A percentile compares a stretch with the other conserved stretches of the same genome.
phyloP scores from a whole-genome alignment of 2,797 vertebrate genomes.

The Xiphophorus birchmanni region DNA sequence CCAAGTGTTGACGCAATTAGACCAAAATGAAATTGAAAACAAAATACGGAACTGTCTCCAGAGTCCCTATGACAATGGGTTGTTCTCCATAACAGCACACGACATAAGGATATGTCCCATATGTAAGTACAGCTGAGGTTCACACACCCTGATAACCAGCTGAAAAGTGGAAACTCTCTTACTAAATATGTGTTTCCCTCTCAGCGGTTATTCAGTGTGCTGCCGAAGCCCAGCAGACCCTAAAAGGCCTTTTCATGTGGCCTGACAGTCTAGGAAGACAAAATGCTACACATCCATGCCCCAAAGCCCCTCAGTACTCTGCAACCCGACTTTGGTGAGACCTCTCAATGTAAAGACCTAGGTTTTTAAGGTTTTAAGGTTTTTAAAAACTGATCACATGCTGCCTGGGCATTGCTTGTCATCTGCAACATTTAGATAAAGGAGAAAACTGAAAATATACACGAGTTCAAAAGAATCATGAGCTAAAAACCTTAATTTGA shows the following conservation, averaged over 20 bases:
- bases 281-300: conserved; percentile 54
- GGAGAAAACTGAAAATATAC: background rate
- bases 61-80: conserved; percentile 45
- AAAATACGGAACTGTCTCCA: conserved; percentile 62
- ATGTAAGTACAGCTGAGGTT: conserved; percentile 52
- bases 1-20: conserved; percentile 51
- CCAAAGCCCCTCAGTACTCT: conserved; percentile 45
- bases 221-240: conserved; percentile 53
- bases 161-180: background rate
- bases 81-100: conserved; percentile 46
- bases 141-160: background rate
- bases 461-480: background rate
- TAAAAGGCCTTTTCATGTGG: conserved; percentile 78
- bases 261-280: conserved; percentile 56
- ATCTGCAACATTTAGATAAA: background rate
- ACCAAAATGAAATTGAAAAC: conserved; percentile 52
- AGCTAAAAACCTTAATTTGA: background rate
- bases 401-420: background rate
- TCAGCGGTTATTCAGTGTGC: conserved; percentile 66
- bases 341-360: background rate
- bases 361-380: too few species aligned
- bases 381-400: background rate
- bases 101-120: conserved; percentile 75
- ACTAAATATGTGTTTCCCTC: background rate
- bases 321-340: conserved; percentile 75